Evolutionary conservation across 2,797 vertebrate genomes (phyloP).

Genomic region (Rhinella marina): DNA sequence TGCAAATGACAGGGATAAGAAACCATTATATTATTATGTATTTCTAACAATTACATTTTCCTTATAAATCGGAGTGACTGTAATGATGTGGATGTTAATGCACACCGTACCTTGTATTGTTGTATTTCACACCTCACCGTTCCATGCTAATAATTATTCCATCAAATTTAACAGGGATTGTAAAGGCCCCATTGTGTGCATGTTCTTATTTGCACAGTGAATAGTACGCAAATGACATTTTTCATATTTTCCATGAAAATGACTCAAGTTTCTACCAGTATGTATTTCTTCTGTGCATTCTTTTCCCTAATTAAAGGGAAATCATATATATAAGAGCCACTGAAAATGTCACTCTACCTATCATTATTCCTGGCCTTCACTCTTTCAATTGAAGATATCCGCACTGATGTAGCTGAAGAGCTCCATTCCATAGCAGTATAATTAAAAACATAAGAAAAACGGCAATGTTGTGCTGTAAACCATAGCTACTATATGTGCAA

Average conservation of each 20-base stretch:
- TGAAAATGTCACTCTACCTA: slow-evolving; percentile 26
- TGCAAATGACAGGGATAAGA: slow-evolving; percentile 35
- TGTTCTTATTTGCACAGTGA: slow-evolving; percentile 39
- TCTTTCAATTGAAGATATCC: background rate
- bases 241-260: slow-evolving; percentile 49
- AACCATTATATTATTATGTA: slow-evolving; percentile 42
- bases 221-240: slow-evolving; percentile 41
- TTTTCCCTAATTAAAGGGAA: slow-evolving; percentile 36
- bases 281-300: slow-evolving; percentile 21
- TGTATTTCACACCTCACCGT: slow-evolving; percentile 30
- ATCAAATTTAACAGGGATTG: slow-evolving; percentile 47
- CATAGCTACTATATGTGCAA: background rate
- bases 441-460: background rate
- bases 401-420: background rate
- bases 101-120: slow-evolving; percentile 44
- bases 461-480: background rate
- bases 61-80: slow-evolving; percentile 37
- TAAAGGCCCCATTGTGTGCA: slow-evolving; percentile 30
- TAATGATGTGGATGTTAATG: slow-evolving; percentile 49
- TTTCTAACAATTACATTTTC: slow-evolving; percentile 31
- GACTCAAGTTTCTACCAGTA: slow-evolving; percentile 29
- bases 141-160: slow-evolving; percentile 43
- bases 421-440: background rate
- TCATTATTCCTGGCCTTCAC: slow-evolving; percentile 21
- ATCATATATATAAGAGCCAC: slow-evolving; percentile 1